Base-by-base conservation (phyloP, 2,113 vertebrate genomes). In the Caranx melampygus region DNA sequence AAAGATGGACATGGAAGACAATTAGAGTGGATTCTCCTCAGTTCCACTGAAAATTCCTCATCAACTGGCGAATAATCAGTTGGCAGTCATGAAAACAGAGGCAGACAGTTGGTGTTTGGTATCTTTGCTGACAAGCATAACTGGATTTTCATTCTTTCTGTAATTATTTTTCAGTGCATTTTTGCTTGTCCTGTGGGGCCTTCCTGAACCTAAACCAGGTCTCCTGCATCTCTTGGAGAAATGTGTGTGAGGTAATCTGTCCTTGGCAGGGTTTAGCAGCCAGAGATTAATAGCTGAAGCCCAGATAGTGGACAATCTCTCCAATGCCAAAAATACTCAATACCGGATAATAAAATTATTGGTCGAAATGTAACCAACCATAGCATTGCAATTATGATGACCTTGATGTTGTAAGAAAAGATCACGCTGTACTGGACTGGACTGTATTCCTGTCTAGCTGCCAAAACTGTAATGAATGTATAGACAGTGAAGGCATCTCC, bases 31-130 rank as follows among this genome's bases (percentile, higher is more conserved):
- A 66, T 84, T 83, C 83, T 81, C 71, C 77, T 80, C 70, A 75
- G 85, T 81, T 89, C 65, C 79, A 79, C 84, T 85, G 75, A 85
- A 83, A 78, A 88, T 86, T 88, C 82, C 72, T 88, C 88, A 87
- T 76, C 69, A 83, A 61, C 70, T 72, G 71, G 68, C 77, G 65
- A 66, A 79, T 64, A 54, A 79, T 85, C 82, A 72, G 68, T 88
- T 89, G 89, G 82, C 88, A 89, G 72, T 52, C 71, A 59, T 81
- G 78, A 60, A 72, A 72, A 44, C 55, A 49, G 47, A 72, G 70
- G 77, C 81, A 84, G 55, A 21, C 45, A 49, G 73, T 59, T 72
- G 18, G 26, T 26, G 26, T 26, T 26, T 26, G 26, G 26, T 31
- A 18, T 86, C 79, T 88, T 79, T 81, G 64, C 69, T 88, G 81